Conservation (phyloP, 2,888 invertebrate genomes). For the Ophion costatus region DNA sequence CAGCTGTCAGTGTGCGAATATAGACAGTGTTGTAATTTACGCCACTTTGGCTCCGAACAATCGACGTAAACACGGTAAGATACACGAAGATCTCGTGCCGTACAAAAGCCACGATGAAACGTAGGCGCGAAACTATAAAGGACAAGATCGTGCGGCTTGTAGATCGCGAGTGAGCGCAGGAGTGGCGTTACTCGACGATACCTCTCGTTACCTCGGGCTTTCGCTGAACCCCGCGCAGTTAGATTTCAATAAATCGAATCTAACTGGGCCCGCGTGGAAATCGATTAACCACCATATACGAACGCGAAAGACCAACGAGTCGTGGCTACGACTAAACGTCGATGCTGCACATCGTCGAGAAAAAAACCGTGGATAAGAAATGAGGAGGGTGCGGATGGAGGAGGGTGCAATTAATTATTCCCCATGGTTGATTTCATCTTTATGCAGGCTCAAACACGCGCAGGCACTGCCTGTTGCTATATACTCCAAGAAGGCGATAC, state of each 20-base stretch:
- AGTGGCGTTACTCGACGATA: constrained; percentile 56
- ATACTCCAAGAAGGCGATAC: constrained; percentile 53
- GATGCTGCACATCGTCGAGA: constrained; percentile 11
- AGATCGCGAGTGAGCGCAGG: constrained; percentile 41
- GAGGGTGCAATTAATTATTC: constrained; percentile 58
- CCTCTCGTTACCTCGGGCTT: constrained; percentile 28
- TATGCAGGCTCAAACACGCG: constrained; percentile 12
- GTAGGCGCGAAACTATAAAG: constrained; percentile 63
- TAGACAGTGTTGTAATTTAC: neutral
- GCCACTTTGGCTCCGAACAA: constrained; percentile 7
- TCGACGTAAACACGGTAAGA: neutral
- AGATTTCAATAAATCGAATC: constrained; percentile 63
- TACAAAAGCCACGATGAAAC: constrained; percentile 49
- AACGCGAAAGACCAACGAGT: constrained; percentile 29
- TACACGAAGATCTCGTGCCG: constrained; percentile 46
- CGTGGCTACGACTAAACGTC: constrained; percentile 6
- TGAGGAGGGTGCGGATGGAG: constrained; percentile 12
- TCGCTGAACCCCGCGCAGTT: constrained; percentile 25
- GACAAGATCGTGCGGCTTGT: constrained; percentile 62
- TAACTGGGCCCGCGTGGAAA: constrained; percentile 58
- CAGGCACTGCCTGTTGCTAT: constrained; percentile 21
- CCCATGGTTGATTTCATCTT: constrained; percentile 49
- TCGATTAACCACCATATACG: constrained; percentile 59
- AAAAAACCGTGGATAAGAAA: constrained; percentile 47
- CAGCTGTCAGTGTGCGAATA: neutral